Base-by-base conservation (phyloP, 1,140 invertebrate species). In the Sycophila sp. region DNA sequence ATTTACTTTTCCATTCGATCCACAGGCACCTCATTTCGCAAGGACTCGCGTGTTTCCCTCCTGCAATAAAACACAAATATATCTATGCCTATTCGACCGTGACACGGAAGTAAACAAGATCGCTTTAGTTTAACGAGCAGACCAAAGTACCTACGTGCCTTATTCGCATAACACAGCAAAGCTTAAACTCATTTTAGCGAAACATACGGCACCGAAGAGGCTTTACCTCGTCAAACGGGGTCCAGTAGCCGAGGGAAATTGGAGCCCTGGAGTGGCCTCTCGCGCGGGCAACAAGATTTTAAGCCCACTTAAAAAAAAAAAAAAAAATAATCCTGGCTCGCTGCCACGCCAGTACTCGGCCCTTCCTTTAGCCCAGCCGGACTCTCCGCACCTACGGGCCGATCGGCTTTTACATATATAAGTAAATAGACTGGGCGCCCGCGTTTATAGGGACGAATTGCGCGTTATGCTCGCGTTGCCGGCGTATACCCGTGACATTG, bases 401-500 rank as follows among this genome's bases (percentile, higher is more conserved):
- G 49, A 51, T 56, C 53, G 30, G 49, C 49, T 30, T 56, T 56
- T 19, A 11, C 11, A 36, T 5, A 11, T 11, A 36, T 36, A 56
- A 56, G 30, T 34, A 34, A 56, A 56, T 56, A 56, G 28, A 17
- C 28, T 4, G 17, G 26, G 30, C 28, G 26, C 4, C 26, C 45
- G 4, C 45, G 17, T 19, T 47, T 22, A 17, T 11, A 17, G 10
- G 47, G 47, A 49, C 47, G 6, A 49, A 49, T 49, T 22, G 45
- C 5, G 19, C 13, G 51, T 53, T 10, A 10, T 32, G 15, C 62
- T 34, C 17, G 30, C 17, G 32, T 32, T 34, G 8, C 15, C 8
- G 55, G 70, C 74, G 64, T 65, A 68, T 72, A 49, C 69, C 64
- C 71, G 74, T 73, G 69, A 76, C 76, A 75, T 76, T 73, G n/a